Conservation (phyloP, 2,888 invertebrate genomes). For the Drosophila emarginata region DNA sequence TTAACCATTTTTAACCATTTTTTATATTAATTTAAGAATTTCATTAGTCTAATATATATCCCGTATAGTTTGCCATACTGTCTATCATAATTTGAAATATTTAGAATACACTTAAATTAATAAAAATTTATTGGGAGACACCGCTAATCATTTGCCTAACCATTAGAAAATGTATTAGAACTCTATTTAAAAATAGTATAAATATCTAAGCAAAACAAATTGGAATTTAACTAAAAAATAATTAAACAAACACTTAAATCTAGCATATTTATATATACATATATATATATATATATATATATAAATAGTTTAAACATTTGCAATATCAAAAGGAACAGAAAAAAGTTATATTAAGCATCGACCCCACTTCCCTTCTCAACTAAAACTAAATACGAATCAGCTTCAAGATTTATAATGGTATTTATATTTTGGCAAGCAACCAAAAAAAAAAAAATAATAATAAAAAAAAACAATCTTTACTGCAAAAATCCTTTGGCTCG, state of each 20-base stretch:
- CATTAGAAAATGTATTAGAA: background rate
- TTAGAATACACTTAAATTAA: too few species aligned
- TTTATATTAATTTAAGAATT: too few species aligned
- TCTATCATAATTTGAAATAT: too few species aligned
- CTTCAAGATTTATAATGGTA: constrained; percentile 48
- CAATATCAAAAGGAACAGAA: constrained; percentile 10
- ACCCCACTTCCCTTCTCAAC: background rate
- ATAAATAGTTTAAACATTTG: background rate
- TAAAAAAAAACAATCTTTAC: constrained; percentile 24
- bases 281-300: background rate
- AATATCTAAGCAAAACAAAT: background rate
- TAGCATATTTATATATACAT: background rate
- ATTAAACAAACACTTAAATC: background rate
- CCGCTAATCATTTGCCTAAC: background rate
- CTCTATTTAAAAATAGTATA: background rate
- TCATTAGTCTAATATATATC: too few species aligned
- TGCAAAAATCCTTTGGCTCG: constrained; percentile 57
- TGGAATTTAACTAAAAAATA: background rate
- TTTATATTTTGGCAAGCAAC: constrained; percentile 51
- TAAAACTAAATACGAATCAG: constrained; percentile 31
- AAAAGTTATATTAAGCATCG: background rate
- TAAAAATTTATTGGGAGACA: background rate
- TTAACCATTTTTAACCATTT: too few species aligned
- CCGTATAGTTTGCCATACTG: too few species aligned
- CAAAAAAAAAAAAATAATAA: constrained; percentile 28